Evolutionary conservation across 2,113 vertebrate species (phyloP), one percentile per base, ranked within the genome.

Genomic region (Morone chrysops): DNA sequence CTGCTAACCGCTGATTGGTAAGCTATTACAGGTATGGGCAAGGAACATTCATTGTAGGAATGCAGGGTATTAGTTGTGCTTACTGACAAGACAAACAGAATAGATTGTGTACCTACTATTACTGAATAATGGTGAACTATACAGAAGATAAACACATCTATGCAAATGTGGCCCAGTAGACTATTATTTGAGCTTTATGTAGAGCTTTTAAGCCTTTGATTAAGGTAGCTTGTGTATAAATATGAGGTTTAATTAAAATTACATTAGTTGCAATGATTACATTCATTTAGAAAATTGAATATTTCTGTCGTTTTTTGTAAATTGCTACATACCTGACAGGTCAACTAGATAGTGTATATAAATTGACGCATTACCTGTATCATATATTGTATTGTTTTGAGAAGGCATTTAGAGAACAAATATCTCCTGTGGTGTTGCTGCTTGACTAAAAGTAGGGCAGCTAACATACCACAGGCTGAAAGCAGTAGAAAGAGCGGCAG

Each of bases 371-470:
- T 51, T 18, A 8, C 18, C 17, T 8, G 50, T 20, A 51, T 8
- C 50, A 51, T 51, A 51, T 51, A 51, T 8, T 20, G 50, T 18
- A 51, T 3, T 18, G 70, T 50, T 50, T 66, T n/a, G 38, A 75
- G 79, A 75, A 81, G 51, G 62, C 90, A 79, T 83, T 86, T 77
- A 84, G 70, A 48, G 61, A 90, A 78, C 75, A 84, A 51, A 80
- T 60, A 74, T 76, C 43, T 84, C 45, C 79, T 22, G 51, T 80
- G 80, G 75, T 85, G 80, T 76, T 88, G 83, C 86, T 83, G 81
- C 82, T 78, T 68, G 13, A 74, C 54, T 57, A 54, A 89, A 93
- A 93, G 87, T 91, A 88, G 88, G 91, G 66, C 91, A 90, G 87
- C 61, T 48, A 82, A 70, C 59, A 81, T 31, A 86, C 70, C 51